Conservation (phyloP, 2,888 invertebrate genomes). For the Druceiella hillmani region DNA sequence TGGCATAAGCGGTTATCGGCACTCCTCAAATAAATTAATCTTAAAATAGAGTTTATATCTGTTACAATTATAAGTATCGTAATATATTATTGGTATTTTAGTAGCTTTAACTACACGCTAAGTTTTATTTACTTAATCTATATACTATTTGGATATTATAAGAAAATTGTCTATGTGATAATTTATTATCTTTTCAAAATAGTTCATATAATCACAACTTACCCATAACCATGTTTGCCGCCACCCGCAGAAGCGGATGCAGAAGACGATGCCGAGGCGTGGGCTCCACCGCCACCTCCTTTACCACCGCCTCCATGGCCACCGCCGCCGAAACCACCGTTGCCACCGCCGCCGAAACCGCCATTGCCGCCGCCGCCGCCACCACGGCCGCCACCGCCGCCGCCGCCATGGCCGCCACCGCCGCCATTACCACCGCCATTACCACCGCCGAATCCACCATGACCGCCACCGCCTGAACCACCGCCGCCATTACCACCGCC, state of each 20-base stretch:
- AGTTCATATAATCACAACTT: slow-evolving; percentile 19
- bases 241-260: slow-evolving; percentile 16
- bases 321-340: slow-evolving; percentile 10
- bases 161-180: too few species aligned
- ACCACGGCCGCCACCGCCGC: slow-evolving; percentile 19
- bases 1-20: too few species aligned
- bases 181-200: too few species aligned
- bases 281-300: slow-evolving; percentile 17
- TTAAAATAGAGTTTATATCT: too few species aligned
- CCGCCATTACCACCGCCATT: slow-evolving; percentile 18
- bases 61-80: too few species aligned
- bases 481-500: slow-evolving; percentile 30
- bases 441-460: slow-evolving; percentile 25
- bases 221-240: slow-evolving; percentile 20
- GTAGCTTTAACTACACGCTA: too few species aligned
- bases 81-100: too few species aligned
- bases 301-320: slow-evolving; percentile 15
- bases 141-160: too few species aligned
- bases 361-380: slow-evolving; percentile 5
- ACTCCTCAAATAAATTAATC: too few species aligned
- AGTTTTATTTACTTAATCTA: too few species aligned
- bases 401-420: slow-evolving; percentile 15
- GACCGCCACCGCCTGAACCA: slow-evolving; percentile 25
- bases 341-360: slow-evolving; percentile 14
- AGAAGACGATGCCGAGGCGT: slow-evolving; percentile 18